Percentiles rank a stretch among this genome's conserved stretches.
Conservation (phyloP, 2,797 vertebrate species). For the Erithacus rubecula region DNA sequence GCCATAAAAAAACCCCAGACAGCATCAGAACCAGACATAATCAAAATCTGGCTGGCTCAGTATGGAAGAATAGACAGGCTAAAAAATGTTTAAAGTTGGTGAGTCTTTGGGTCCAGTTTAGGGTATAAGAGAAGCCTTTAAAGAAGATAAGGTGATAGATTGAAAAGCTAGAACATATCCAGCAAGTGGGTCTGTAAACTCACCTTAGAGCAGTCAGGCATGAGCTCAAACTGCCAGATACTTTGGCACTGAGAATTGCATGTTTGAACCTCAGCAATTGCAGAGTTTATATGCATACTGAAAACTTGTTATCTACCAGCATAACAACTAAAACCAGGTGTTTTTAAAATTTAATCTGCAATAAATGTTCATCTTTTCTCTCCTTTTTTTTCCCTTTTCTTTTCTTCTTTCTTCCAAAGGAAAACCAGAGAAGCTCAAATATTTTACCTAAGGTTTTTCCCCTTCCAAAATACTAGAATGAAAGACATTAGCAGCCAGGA, state of each 20-base stretch:
- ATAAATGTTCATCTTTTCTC: not conserved
- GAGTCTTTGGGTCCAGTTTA: not conserved
- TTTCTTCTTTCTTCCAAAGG: not conserved
- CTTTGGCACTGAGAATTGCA: not conserved
- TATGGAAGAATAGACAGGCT: not conserved
- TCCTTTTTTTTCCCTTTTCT: accelerated
- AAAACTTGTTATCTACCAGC: not conserved
- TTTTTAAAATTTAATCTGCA: not conserved
- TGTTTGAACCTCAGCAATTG: not conserved
- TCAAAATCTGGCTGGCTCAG: not conserved
- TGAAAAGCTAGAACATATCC: accelerated
- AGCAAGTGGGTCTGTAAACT: not conserved
- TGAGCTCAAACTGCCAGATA: not conserved
- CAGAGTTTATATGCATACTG: not conserved
- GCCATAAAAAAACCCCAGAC: not conserved
- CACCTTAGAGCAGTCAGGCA: not conserved
- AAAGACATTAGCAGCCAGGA: constrained; percentile 18
- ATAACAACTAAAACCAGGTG: not conserved
- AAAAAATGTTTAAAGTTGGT: not conserved
- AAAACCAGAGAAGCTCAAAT: not conserved
- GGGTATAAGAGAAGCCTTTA: not conserved
- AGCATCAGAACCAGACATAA: not conserved
- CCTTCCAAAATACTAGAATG: not conserved
- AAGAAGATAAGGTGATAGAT: not conserved
- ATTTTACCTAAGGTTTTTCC: not conserved